These are phyloP conservation scores for Pelagia noctiluca DNA, from an alignment of 30 jellyfish, hydroid and myxozoan genomes.

Conservation along the genomic window DNA sequence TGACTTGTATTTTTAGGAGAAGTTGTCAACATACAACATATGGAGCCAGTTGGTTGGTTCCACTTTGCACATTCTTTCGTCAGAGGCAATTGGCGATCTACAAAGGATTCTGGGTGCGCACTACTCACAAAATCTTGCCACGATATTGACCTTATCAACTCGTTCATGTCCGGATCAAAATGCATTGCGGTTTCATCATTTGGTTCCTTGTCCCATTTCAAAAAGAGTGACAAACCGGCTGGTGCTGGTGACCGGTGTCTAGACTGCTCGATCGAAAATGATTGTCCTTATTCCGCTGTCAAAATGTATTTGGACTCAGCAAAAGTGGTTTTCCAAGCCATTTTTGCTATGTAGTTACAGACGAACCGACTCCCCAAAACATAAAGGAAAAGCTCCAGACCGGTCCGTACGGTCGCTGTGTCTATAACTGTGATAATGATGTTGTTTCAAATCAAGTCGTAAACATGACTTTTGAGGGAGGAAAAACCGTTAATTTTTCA, in stretches of 20 bases:
- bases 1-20: constrained; percentile 84
- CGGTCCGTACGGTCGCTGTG: constrained; percentile 96
- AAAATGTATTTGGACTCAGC: constrained; percentile 73
- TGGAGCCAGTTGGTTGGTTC: constrained; percentile 97
- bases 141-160: constrained; percentile 86
- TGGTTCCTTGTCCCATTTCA: constrained; percentile 82
- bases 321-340: constrained; percentile 56
- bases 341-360: constrained; percentile 68
- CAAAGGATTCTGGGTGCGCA: constrained; percentile 69
- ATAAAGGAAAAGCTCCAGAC: constrained; percentile 65
- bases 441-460: constrained; percentile 89
- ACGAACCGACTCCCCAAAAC: constrained; percentile 59
- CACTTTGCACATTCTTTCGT: constrained; percentile 92
- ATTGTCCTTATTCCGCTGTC: constrained; percentile 93
- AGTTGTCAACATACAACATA: constrained; percentile 80
- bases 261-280: constrained; percentile 74
- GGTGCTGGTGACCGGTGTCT: constrained; percentile 80
- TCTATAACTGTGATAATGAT: constrained; percentile 92
- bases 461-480: constrained; percentile 86
- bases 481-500: constrained; percentile 72
- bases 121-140: constrained; percentile 85
- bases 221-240: constrained; percentile 63
- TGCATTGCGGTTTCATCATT: constrained; percentile 77
- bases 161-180: constrained; percentile 68
- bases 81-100: constrained; percentile 88